Percentiles rank a stretch among this genome's conserved stretches.
Evolutionary conservation across 2,797 vertebrate genomes (phyloP).

Genomic region (Silurus lanzhouensis): DNA sequence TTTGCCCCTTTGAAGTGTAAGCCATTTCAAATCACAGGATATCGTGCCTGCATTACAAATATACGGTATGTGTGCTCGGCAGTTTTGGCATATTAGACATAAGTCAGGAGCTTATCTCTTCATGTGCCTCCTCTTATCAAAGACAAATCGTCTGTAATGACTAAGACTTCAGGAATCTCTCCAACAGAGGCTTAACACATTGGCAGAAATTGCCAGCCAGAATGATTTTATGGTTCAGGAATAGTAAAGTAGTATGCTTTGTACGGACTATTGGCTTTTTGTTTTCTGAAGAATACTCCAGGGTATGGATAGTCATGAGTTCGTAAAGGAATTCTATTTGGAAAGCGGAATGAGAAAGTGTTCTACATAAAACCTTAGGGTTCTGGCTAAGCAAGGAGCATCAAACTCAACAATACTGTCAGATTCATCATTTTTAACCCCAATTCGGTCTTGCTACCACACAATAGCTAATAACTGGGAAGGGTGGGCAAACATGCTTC

Average conservation of each 20-base stretch:
- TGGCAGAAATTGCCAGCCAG: not conserved
- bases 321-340: not conserved
- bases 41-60: constrained; percentile 35
- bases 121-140: not conserved
- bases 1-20: constrained; percentile 51
- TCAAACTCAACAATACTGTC: not conserved
- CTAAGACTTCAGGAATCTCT: constrained; percentile 1
- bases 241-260: not conserved
- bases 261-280: not conserved
- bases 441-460: not conserved
- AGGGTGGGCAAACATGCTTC: not conserved
- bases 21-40: constrained; percentile 41
- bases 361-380: not conserved
- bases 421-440: not conserved
- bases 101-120: constrained; percentile 27
- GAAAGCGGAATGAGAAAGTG: not conserved
- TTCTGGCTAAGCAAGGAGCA: not conserved
- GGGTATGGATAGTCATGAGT: not conserved
- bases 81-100: constrained; percentile 4
- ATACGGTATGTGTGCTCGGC: constrained; percentile 33
- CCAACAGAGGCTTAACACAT: not conserved
- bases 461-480: not conserved
- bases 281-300: not conserved
- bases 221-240: not conserved
- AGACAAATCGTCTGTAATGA: constrained; percentile 10